Evolutionary conservation across 2,888 invertebrate genomes (phyloP).

Genomic region (Cataglyphis albicans): DNA sequence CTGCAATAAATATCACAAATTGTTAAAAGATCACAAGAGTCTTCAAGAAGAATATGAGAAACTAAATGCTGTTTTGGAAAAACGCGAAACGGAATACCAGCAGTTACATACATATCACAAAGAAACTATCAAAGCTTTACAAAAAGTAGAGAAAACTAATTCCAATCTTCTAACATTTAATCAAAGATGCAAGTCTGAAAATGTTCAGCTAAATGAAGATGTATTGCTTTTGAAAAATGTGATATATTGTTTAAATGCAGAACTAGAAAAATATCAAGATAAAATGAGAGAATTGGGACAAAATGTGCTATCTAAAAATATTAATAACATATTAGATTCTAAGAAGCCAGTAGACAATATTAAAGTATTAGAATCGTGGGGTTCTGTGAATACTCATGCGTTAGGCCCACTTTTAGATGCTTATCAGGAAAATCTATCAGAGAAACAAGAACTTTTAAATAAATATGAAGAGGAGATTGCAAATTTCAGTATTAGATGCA

Average conservation of each 20-base stretch:
- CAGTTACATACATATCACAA: conserved; percentile 76
- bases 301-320: conserved; percentile 61
- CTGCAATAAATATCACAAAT: conserved; percentile 76
- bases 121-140: conserved; percentile 70
- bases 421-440: conserved; percentile 92
- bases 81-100: conserved; percentile 76
- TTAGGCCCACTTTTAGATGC: conserved; percentile 92
- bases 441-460: conserved; percentile 91
- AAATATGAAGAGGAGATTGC: conserved; percentile 91
- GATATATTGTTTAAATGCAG: conserved; percentile 92
- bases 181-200: conserved; percentile 87
- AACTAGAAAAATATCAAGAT: conserved; percentile 92
- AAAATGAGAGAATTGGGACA: conserved; percentile 86
- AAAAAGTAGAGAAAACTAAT: conserved; percentile 76
- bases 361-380: conserved; percentile 87
- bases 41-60: conserved; percentile 71
- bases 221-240: conserved; percentile 92
- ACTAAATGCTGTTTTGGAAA: conserved; percentile 69
- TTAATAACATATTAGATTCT: conserved; percentile 67
- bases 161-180: conserved; percentile 66
- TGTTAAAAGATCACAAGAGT: conserved; percentile 75
- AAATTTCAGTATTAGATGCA: conserved; percentile 90
- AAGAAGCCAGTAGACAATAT: conserved; percentile 83
- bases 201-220: conserved; percentile 89
- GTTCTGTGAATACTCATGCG: conserved; percentile 88